Base-by-base conservation (phyloP, 2,113 vertebrate species). In the Spizaetus ornatus region DNA sequence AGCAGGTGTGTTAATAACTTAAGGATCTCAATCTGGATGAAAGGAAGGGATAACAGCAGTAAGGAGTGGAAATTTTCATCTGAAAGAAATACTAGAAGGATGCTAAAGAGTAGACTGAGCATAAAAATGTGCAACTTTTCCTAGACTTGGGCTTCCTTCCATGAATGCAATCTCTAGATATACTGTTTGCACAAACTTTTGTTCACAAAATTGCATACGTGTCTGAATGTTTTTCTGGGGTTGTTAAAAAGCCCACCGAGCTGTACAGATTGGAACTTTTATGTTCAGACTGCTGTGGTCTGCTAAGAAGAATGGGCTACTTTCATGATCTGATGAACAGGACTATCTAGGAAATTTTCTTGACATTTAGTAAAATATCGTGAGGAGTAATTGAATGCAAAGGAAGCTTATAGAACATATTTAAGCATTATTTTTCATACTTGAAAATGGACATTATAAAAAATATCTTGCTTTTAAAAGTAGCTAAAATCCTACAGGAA, bases 61-160 rank as follows among this genome's bases (percentile, higher is more conserved):
- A 42, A 76, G 16, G 6, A 72, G 12, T 22, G 19, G 29, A 72
- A 56, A 86, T 77, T 42, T 50, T 17, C 6, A 48, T 27, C 19
- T 55, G 25, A 83, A 61, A 59, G 7, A 6, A 32, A 22, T 87
- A 25, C 11, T 59, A 77, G 9, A 70, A 79, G 8, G 21, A 32
- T 56, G 53, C 13, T 40, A 27, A 86, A 72, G 22, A 63, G 36
- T 10, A 61, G 20, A 62, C 21, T 56, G 12, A 67, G 16, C 3
- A 34, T 40, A 53, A 71, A 80, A 34, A 15, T 18, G 4, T 21
- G 6, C 6, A 66, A 9, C 22, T 69, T 88, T 45, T 73, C 47
- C 25, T 6, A 55, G n/a, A 42, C 7, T 34, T 36, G 3, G 0
- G 0, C 13, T 74, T 78, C 53, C 26, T 71, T 76, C 47, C 7